Base-by-base conservation (phyloP, 2,797 vertebrate species). In the Vireo griseus region DNA sequence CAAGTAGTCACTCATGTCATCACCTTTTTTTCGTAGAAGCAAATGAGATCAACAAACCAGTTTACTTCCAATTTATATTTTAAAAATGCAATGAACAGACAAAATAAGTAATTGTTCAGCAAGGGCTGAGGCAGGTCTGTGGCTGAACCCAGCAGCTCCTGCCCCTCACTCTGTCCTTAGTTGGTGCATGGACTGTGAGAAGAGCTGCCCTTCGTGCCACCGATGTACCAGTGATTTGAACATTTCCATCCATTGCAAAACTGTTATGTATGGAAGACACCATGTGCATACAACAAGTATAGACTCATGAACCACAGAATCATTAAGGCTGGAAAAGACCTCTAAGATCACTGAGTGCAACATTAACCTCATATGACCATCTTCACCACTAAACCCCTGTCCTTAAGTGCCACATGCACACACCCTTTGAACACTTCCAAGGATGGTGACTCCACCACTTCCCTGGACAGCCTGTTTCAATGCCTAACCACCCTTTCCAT, bases 1-100 rank as follows among this genome's bases (percentile, higher is more conserved):
- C 0, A 1, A 54, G 10, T 11, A 67, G 31, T 45, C 20, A 52
- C 9, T 68, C 0, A 0, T 62, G 16, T 52, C 52, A 25, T 37
- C 40, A 69, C 13, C 5, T 73, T 90, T 50, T 78, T 72, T 39
- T 59, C 21, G 8, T 47, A 40, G 45, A 81, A 26, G 29, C 35
- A 66, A 86, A 12, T 40, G 1, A 68, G 75, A 72, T 35, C 39
- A 88, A 57, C 14, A 73, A 65, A 86, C 25, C 21, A 35, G 20
- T 26, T 67, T 74, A 22, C 40, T 22, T 90, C 24, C 3, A 8
- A 35, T 48, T 44, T 25, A 9, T 50, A 22, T 48, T 63, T 35
- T 10, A 5, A 39, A 81, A 67, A 55, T 59, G 24, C 25, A 77
- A 62, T 52, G 44, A 71, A 80, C 3, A 69, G 61, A 44, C 13